phyloP scores from a whole-genome alignment of 64 coral and sea anemone genomes.

The Orbicella faveolata region DNA sequence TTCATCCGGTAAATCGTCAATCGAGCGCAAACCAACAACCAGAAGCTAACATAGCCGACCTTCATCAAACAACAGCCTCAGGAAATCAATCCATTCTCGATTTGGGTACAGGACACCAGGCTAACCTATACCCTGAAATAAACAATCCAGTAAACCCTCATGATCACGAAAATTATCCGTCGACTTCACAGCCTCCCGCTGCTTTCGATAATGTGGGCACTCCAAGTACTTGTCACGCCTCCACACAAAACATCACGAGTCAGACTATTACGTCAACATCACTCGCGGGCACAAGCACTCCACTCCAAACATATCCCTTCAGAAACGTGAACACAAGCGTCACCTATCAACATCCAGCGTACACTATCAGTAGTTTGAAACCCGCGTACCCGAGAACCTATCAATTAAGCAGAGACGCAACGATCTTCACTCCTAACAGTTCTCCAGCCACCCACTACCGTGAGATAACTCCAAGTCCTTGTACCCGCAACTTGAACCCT shows the following conservation, averaged over 20 bases:
- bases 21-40: no score
- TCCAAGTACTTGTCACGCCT: neutral
- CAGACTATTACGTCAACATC: neutral
- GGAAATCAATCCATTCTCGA: neutral
- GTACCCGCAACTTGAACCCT: neutral
- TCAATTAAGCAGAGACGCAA: neutral
- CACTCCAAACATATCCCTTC: neutral
- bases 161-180: neutral
- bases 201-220: neutral
- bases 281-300: neutral
- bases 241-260: neutral
- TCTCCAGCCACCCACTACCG: slow-evolving; percentile 9
- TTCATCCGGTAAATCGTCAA: no score
- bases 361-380: neutral
- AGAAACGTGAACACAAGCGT: no score
- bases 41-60: neutral
- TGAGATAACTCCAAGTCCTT: slow-evolving; percentile 7
- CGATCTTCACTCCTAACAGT: neutral
- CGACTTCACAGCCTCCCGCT: neutral
- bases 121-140: neutral
- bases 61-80: neutral
- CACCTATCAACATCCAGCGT: neutral
- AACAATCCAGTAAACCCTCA: no score
- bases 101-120: neutral
- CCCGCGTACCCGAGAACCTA: neutral